phyloP scores from a whole-genome alignment of 2,888 invertebrate species.

The Hecatera dysodea region DNA sequence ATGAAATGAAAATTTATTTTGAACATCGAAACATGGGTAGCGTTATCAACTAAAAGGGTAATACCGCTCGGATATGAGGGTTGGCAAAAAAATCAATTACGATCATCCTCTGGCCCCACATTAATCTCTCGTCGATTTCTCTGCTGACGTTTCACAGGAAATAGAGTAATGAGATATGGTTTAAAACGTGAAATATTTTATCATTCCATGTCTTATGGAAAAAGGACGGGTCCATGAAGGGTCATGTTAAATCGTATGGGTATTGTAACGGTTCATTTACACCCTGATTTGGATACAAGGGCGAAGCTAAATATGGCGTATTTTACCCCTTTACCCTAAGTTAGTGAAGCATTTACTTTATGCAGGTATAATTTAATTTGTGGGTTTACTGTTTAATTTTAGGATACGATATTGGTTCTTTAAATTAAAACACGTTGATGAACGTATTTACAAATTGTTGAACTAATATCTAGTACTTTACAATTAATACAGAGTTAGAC shows the following conservation, averaged over 20 bases:
- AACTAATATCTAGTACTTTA: too few relatives aligned
- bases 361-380: conserved; percentile 21
- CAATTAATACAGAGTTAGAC: too few relatives aligned
- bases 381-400: background rate
- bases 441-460: too few relatives aligned
- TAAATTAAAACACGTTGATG: too few relatives aligned
- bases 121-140: conserved; percentile 72
- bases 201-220: conserved; percentile 49
- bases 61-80: conserved; percentile 59
- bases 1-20: conserved; percentile 57
- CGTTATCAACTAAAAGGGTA: conserved; percentile 64
- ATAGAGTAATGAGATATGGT: conserved; percentile 66
- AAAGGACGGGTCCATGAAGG: conserved; percentile 22
- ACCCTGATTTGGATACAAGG: conserved; percentile 31
- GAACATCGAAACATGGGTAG: conserved; percentile 46
- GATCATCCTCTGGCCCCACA: conserved; percentile 65
- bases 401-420: background rate
- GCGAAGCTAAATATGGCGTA: conserved; percentile 33
- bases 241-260: conserved; percentile 30
- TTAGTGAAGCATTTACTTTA: conserved; percentile 21
- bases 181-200: conserved; percentile 56
- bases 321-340: conserved; percentile 20
- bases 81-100: conserved; percentile 72
- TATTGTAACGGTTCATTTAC: conserved; percentile 46
- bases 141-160: conserved; percentile 61